phyloP scores from a whole-genome alignment of 2,888 invertebrate genomes.

The Timandra comae region DNA sequence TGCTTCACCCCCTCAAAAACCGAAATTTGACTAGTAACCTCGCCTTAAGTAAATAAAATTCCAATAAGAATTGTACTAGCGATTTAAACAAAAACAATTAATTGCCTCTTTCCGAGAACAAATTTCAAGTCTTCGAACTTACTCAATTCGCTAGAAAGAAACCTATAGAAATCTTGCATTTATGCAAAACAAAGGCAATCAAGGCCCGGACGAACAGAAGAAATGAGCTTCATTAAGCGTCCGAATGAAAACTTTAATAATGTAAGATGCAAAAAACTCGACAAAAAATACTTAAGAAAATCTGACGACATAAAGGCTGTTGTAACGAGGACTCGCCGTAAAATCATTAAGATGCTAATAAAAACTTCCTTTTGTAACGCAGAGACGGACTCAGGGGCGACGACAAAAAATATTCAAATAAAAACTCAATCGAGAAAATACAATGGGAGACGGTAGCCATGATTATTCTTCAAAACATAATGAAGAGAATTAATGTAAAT shows the following conservation, averaged over 20 bases:
- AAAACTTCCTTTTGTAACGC: conserved; percentile 76
- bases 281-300: conserved; percentile 77
- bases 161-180: conserved; percentile 75
- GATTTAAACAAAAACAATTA: conserved; percentile 47
- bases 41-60: conserved; percentile 9
- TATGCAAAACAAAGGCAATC: conserved; percentile 77
- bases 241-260: conserved; percentile 77
- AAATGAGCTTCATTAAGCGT: conserved; percentile 77
- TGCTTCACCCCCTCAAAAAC: no score
- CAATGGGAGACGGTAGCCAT: conserved; percentile 69
- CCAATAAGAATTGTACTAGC: conserved; percentile 16
- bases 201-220: conserved; percentile 74
- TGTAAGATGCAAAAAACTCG: conserved; percentile 76
- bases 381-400: conserved; percentile 63
- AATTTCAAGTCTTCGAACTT: conserved; percentile 62
- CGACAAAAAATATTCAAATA: conserved; percentile 75
- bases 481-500: conserved; percentile 79
- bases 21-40: no score
- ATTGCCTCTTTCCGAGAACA: conserved; percentile 55
- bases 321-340: conserved; percentile 76
- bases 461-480: conserved; percentile 79
- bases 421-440: conserved; percentile 73
- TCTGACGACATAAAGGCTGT: conserved; percentile 78
- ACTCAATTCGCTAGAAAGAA: conserved; percentile 65
- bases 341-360: conserved; percentile 79